A percentile compares a stretch with the other conserved stretches of the same genome.
Evolutionary conservation across 1,140 invertebrate species (phyloP).

Genomic region (Batillaria attramentaria): DNA sequence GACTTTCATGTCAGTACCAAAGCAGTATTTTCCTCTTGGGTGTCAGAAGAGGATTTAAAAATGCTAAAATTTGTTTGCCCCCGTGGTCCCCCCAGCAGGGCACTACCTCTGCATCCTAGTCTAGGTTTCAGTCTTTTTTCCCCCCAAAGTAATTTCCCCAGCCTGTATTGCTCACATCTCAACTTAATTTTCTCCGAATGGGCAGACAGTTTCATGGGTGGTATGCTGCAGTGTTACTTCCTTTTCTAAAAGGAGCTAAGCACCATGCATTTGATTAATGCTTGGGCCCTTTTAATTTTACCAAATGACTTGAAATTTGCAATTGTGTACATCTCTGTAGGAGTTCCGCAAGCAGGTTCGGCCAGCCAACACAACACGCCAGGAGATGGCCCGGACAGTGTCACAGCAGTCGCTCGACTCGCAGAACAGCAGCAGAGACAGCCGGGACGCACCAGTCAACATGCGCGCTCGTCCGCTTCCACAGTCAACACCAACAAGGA

Average conservation of each 20-base stretch:
- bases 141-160: not conserved
- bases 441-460: constrained; percentile 12
- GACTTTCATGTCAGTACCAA: too few species aligned
- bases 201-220: too few species aligned
- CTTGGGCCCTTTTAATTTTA: not conserved
- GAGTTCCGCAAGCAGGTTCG: constrained; percentile 39
- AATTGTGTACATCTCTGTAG: too few species aligned
- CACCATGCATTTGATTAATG: not conserved
- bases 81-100: too few species aligned
- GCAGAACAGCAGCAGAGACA: constrained; percentile 31
- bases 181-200: too few species aligned
- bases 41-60: not conserved
- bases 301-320: not conserved
- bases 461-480: constrained; percentile 9
- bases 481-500: constrained; percentile 27
- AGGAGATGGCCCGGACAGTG: constrained; percentile 56
- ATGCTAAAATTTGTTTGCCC: not conserved
- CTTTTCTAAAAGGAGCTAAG: not conserved
- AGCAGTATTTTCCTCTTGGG: too few species aligned
- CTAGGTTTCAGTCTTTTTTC: too few species aligned
- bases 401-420: constrained; percentile 55
- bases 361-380: constrained; percentile 48
- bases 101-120: too few species aligned
- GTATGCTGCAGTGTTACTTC: too few species aligned
- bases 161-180: too few species aligned